Conservation (phyloP, 2,888 invertebrate species). For the Pachydiplax longipennis region DNA sequence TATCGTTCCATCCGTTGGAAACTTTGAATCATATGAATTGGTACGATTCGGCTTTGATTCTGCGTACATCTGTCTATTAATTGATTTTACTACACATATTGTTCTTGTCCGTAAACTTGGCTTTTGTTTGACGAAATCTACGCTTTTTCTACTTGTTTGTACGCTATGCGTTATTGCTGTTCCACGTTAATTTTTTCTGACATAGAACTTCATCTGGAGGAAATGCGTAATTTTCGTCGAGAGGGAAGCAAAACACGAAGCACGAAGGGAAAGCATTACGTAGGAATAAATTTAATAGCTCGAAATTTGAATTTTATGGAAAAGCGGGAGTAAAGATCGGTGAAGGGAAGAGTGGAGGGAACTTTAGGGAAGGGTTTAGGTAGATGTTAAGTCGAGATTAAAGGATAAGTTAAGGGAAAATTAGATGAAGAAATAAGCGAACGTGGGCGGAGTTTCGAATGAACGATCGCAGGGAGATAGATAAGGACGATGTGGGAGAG, state of each 20-base stretch:
- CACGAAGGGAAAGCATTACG: neutral
- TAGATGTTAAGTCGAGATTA: neutral
- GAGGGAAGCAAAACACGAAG: neutral
- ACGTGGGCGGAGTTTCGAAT: conserved; percentile 26
- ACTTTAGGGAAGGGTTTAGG: neutral
- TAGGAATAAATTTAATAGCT: neutral
- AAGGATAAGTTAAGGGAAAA: neutral
- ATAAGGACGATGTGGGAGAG: conserved; percentile 34
- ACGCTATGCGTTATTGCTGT: too few relatives aligned
- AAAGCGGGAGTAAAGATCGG: neutral
- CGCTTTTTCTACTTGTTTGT: too few relatives aligned
- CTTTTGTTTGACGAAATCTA: too few relatives aligned
- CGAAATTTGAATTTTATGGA: neutral
- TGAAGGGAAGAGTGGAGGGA: neutral
- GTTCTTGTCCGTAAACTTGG: too few relatives aligned
- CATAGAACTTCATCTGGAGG: too few relatives aligned
- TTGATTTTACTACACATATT: too few relatives aligned
- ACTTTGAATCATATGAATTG: too few relatives aligned
- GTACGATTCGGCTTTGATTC: too few relatives aligned
- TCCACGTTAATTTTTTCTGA: too few relatives aligned
- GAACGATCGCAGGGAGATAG: conserved; percentile 23
- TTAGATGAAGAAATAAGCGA: conserved; percentile 41
- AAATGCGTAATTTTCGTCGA: neutral
- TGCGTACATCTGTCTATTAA: too few relatives aligned
- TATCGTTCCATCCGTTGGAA: too few relatives aligned